Evolutionary conservation across 2,888 invertebrate species (phyloP).

Genomic region (Ormyrus thymus): DNA sequence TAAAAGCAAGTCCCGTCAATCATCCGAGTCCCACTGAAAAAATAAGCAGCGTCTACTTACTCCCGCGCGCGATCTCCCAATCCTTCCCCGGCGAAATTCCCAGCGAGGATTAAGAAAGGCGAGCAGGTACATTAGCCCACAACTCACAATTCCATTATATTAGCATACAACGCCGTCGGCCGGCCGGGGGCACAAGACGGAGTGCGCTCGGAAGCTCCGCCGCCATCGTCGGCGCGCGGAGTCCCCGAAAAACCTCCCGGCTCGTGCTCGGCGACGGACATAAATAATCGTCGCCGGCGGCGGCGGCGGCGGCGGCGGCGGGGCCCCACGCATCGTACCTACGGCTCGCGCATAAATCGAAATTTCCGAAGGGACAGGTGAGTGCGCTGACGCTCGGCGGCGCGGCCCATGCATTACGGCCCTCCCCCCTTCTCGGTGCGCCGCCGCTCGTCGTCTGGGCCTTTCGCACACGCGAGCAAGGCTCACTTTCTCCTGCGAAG

Average conservation of each 20-base stretch:
- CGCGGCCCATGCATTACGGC: conserved; percentile 11
- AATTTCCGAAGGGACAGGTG: conserved; percentile 66
- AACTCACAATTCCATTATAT: too few relatives aligned
- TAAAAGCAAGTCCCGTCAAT: too few relatives aligned
- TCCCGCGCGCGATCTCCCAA: too few relatives aligned
- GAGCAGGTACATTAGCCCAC: too few relatives aligned
- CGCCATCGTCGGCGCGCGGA: not conserved
- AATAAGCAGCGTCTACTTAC: too few relatives aligned
- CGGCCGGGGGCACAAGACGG: too few relatives aligned
- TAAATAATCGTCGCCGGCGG: conserved; percentile 43
- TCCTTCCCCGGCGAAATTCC: too few relatives aligned
- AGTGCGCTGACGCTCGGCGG: conserved; percentile 37
- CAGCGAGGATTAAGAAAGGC: too few relatives aligned
- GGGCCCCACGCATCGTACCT: conserved; percentile 53
- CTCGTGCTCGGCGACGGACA: conserved; percentile 1
- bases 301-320: not conserved
- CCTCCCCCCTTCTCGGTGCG: not conserved
- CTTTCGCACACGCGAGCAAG: not conserved
- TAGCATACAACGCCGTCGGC: too few relatives aligned
- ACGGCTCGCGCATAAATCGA: conserved; percentile 67
- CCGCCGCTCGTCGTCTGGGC: not conserved
- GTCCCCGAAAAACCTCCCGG: conserved; percentile 49
- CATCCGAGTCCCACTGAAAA: too few relatives aligned
- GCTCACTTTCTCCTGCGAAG: conserved; percentile 1
- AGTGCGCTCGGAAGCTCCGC: too few relatives aligned